phyloP scores from a whole-genome alignment of 1,140 invertebrate genomes.

The Brachionus rotundiformis region DNA sequence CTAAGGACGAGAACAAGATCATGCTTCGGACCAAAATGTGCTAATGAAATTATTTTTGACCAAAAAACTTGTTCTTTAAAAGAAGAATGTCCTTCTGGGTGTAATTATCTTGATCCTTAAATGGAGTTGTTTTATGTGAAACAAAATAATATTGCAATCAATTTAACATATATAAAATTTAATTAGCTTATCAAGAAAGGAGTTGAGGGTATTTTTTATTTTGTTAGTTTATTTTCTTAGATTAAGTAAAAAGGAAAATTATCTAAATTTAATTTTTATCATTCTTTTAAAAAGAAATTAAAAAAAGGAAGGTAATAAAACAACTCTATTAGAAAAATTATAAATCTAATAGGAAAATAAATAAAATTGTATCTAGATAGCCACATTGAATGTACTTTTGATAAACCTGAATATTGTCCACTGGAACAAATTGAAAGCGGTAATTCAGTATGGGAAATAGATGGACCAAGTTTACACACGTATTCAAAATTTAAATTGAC shows the following conservation, averaged over 20 bases:
- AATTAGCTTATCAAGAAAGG: too few relatives aligned
- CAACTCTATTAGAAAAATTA: not conserved
- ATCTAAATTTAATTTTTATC: too few relatives aligned
- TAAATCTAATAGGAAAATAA: not conserved
- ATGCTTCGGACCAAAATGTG: not conserved
- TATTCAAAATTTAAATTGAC: conserved; percentile 40
- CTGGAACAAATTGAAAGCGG: conserved; percentile 35
- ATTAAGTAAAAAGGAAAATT: too few relatives aligned
- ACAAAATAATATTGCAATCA: too few relatives aligned
- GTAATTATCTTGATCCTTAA: not conserved
- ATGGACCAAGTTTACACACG: not conserved
- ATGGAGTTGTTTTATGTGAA: not conserved
- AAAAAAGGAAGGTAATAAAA: not conserved
- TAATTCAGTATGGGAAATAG: conserved; percentile 27
- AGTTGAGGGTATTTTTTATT: too few relatives aligned
- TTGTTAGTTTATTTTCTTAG: too few relatives aligned
- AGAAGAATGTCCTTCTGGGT: not conserved
- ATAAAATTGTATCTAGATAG: conserved; percentile 3
- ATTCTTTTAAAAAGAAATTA: too few relatives aligned
- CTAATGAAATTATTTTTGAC: not conserved
- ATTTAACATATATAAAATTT: too few relatives aligned
- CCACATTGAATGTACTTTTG: conserved; percentile 26
- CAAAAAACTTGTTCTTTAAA: conserved; percentile 21
- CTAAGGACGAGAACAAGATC: not conserved
- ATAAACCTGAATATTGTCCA: conserved; percentile 23